Base-by-base conservation (phyloP, 2,888 invertebrate species). In the Elysia crispata region DNA sequence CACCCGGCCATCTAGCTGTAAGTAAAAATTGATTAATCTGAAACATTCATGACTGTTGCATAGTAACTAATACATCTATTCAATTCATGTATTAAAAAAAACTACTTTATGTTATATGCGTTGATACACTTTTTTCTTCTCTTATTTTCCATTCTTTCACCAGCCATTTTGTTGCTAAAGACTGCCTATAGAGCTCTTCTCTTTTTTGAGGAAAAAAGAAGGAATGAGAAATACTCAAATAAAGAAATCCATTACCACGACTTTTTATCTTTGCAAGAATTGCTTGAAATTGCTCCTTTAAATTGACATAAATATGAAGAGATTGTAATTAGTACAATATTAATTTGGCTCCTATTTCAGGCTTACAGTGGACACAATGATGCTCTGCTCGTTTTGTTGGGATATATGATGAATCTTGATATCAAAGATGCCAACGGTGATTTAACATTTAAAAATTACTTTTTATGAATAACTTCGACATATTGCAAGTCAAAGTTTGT, bases 321-420 rank as follows among this genome's bases (percentile, higher is more conserved):
- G 15, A 62, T 25, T 6, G n/a, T 3, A 62, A 62, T 62, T 28
- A 70, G 1, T 67, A 11, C 33, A 28, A 15, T 15, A 41, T 11
- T 6, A 62, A 15, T 18, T 81, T 73, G 78, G 80, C 64, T 67
- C 69, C 74, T 70, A 18, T 87, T 86, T 60, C 85, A 91, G 91
- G 94, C 94, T 13, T 94, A 93, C 89, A 92, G 93, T 86, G 94
- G 94, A 33, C 94, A 94, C 84, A 91, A 92, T 66, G 93, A 94
- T 78, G 94, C 94, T 23, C 88, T 95, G 66, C 92, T 92, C 74
- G 91, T 93, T 70, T 90, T 95, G 64, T 87, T 94, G 80, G 93
- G 93, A 25, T 93, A 93, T 85, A 94, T 94, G 82, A 93, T 93
- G 82, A 93, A 94, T 86, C 92, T 93, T 0, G 94, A 95, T 86